These are phyloP conservation scores for Siniperca knerii DNA, from an alignment of 2,113 vertebrate genomes.

Conservation along the genomic window DNA sequence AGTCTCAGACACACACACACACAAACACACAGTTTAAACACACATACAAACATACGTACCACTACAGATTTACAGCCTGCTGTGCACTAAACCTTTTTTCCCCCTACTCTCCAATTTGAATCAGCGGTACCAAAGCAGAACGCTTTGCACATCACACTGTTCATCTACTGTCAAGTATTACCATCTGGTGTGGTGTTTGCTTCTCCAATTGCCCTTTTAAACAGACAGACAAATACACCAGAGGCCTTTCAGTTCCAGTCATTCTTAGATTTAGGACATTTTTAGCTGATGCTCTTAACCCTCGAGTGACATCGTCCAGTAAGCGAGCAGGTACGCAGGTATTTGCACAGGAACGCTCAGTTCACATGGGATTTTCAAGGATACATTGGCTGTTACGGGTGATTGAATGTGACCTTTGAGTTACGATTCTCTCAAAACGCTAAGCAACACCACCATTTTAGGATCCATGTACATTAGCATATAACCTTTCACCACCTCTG, in stretches of 20 bases:
- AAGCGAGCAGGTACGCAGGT: background rate
- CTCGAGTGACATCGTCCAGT: background rate
- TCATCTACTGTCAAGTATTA: conserved; percentile 38
- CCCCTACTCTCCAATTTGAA: conserved; percentile 11
- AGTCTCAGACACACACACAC: background rate
- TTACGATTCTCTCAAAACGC: background rate
- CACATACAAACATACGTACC: conserved; percentile 10
- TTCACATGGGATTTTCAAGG: background rate
- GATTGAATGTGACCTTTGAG: conserved; percentile 3
- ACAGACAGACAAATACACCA: conserved; percentile 35
- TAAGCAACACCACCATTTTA: background rate
- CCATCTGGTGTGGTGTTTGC: conserved; percentile 53
- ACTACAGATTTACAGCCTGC: conserved; percentile 54
- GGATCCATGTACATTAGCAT: background rate
- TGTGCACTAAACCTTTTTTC: conserved; percentile 24
- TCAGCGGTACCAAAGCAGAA: conserved; percentile 45
- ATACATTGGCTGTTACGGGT: background rate
- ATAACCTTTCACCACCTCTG: conserved; percentile 28
- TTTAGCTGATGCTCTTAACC: conserved; percentile 6
- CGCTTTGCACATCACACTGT: conserved; percentile 34
- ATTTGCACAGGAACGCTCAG: background rate
- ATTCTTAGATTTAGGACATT: conserved; percentile 9
- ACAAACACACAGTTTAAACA: conserved; percentile 9
- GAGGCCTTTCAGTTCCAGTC: conserved; percentile 14
- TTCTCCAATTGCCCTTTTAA: conserved; percentile 48